Conservation (phyloP, 2,797 vertebrate genomes). For the Onychomys torridus region DNA sequence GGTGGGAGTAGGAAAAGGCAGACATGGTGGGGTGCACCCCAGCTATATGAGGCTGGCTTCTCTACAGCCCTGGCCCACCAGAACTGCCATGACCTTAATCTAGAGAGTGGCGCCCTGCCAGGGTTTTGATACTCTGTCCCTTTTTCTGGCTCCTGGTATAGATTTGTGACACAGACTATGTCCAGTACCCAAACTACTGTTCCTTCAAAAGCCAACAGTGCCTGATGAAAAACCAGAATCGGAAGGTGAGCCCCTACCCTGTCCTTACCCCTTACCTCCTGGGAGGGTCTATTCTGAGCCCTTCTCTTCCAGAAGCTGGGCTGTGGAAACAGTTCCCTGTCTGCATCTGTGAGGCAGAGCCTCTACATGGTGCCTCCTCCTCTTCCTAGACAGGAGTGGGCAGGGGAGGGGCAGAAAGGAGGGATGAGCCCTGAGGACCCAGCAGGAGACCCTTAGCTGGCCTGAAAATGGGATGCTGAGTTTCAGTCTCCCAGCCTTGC, state of each 20-base stretch:
- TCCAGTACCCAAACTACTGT: slow-evolving; percentile 87
- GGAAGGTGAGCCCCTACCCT: slow-evolving; percentile 82
- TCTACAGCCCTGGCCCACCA: not conserved
- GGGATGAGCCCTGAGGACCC: not conserved
- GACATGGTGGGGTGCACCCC: not conserved
- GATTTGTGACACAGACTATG: slow-evolving; percentile 84
- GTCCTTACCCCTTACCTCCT: not conserved
- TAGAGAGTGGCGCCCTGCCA: not conserved
- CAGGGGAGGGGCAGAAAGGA: not conserved
- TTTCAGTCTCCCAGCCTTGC: not conserved
- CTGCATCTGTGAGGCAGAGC: not conserved
- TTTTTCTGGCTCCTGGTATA: slow-evolving; percentile 57
- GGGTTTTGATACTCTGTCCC: slow-evolving; percentile 7
- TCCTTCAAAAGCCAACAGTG: slow-evolving; percentile 88
- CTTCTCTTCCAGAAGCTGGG: not conserved
- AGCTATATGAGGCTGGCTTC: not conserved
- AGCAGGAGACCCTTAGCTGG: not conserved
- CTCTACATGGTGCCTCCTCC: not conserved
- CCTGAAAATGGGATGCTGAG: not conserved
- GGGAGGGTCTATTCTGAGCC: not conserved
- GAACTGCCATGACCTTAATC: not conserved
- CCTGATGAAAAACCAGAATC: slow-evolving; percentile 75
- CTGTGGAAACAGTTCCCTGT: not conserved
- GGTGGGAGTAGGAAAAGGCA: not conserved
- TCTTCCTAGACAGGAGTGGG: not conserved